Base-by-base conservation (phyloP, 2,113 vertebrate genomes). In the Quiscalus mexicanus region DNA sequence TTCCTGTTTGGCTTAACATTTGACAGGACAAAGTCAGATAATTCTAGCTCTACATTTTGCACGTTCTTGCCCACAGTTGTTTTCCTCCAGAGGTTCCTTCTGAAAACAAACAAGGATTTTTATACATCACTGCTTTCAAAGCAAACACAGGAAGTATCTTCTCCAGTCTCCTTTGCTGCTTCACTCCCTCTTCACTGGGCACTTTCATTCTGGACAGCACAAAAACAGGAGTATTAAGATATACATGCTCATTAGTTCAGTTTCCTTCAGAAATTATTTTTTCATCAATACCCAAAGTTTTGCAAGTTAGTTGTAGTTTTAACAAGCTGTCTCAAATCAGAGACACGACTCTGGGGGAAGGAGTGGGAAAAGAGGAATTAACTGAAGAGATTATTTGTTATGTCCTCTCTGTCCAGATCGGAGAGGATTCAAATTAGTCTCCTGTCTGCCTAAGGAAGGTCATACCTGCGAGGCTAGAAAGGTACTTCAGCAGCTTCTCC, bases 1-100 rank as follows among this genome's bases (percentile, higher is more conserved):
- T 97, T 98, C 98, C 97, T 96, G 95, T 97, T 97, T 82, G 94
- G 95, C 92, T 97, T 97, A 98, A 96, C 96, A 97, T 98, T 98
- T 98, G 95, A 98, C 97, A 97, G 97, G 97, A 97, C 97, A 83
- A 97, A 97, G 92, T 97, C 96, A 93, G 96, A 90, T 95, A 97
- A 97, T 97, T 98, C 95, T 90, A 96, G 88, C 87, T 95, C 91
- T 92, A 89, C 97, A 77, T 97, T 98, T 98, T 97, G 96, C 96
- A 96, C 31, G 93, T 98, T 97, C 97, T 96, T 93, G 87, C 93
- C 91, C 96, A 80, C 62, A 49, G 83, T 96, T 95, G 87, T 91
- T 91, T 97, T 94, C 94, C 93, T 97, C 89, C 87, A 91, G 93
- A 98, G 95, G 76, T 41, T 95, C 44, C 80, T 95, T 95, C 91